These are phyloP conservation scores for Chironomus riparius DNA, from an alignment of 2,888 invertebrate species.

Conservation along the genomic window DNA sequence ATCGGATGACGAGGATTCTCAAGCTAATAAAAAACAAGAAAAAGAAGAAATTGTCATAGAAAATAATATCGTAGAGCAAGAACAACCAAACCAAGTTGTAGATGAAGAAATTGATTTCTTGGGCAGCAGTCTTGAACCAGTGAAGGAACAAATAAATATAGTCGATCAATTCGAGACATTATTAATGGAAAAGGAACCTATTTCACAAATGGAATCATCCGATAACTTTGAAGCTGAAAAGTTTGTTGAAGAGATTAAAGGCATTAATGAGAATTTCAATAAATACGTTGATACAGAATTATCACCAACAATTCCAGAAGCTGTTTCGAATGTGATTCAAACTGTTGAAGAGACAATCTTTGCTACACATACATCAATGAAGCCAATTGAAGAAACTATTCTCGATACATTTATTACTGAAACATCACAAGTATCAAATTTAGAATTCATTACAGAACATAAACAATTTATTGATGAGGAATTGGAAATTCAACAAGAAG, in stretches of 20 bases:
- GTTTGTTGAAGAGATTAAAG: slow-evolving; percentile 23
- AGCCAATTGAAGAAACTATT: neutral
- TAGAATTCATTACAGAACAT: neutral
- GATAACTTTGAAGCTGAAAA: slow-evolving; percentile 22
- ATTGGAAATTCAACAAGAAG: neutral
- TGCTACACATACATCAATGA: neutral
- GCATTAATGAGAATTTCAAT: neutral
- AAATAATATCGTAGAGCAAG: too few species aligned
- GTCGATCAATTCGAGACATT: too few species aligned
- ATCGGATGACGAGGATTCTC: slow-evolving; percentile 4
- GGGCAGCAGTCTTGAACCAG: neutral
- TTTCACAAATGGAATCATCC: slow-evolving; percentile 9
- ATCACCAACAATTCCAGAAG: slow-evolving; percentile 15
- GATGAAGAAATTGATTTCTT: slow-evolving; percentile 13
- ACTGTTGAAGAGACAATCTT: slow-evolving; percentile 9
- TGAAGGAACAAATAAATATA: too few species aligned
- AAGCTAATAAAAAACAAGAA: neutral
- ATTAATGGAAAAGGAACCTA: neutral
- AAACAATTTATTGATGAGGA: neutral
- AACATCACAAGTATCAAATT: neutral
- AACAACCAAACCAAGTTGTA: neutral
- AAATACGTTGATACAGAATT: slow-evolving; percentile 18
- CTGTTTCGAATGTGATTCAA: neutral
- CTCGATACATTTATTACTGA: neutral
- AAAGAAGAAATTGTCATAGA: too few species aligned